Evolutionary conservation across 1,140 invertebrate species (phyloP), one percentile per base, ranked within the genome.

Genomic region (Chlorops oryzae): DNA sequence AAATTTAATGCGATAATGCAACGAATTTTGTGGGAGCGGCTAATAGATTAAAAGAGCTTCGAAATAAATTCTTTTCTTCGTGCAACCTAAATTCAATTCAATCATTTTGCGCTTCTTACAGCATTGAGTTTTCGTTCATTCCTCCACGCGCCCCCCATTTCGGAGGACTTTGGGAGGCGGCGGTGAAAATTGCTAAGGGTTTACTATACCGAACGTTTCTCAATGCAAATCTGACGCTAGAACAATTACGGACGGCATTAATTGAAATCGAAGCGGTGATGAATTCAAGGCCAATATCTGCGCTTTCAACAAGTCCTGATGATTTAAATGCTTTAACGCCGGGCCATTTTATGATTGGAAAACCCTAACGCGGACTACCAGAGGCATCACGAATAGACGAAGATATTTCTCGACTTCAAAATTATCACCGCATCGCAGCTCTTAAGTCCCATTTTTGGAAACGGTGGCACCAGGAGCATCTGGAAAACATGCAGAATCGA

Each of bases 11-110:
- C 5, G 69, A 73, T 32, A 63, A 63, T 37, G 67, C 58, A 0
- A 71, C 67, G 0, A 73, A 67, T 49, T 69, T 73, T 51, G 49
- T 59, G 1, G 59, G 62, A 12, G 59, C 62, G 2, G 45, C 18
- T 9, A 24, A 12, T n/a, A 48, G 24, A 13, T 32, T 72, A 7
- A 41, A 44, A 18, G 39, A 43, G 15, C 40, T 48, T 15, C 23
- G 13, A 15, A 34, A 34, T 21, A 5, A 44, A 20, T 23, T n/a
- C n/a, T n/a, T n/a, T n/a, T n/a, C n/a, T n/a, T n/a, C n/a, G n/a
- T n/a, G n/a, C n/a, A n/a, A n/a, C 20, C 28, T 2, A 40, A 12
- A 28, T 10, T 10, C 25, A 12, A 24, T 51, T 5, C 0, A 23
- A 1, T 20, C 25, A 24, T 47, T 10, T 47, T 20, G 27, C 7